Base-by-base conservation (phyloP, 2,888 invertebrate species). In the Lepetodrilus schrolli region DNA sequence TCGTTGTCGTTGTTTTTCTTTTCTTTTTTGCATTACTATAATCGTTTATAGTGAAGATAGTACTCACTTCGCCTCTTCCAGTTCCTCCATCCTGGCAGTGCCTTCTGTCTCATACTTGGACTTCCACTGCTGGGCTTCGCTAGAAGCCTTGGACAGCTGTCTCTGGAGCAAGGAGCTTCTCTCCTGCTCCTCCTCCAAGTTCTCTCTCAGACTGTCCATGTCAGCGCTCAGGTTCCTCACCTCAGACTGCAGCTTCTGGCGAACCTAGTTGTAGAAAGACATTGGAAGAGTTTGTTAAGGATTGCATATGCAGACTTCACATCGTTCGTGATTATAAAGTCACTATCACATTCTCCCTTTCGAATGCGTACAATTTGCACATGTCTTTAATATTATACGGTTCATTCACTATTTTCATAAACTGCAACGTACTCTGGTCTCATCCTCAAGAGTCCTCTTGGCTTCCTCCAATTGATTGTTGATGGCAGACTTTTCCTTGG, bases 141-240 rank as follows among this genome's bases (percentile, higher is more conserved):
- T 96, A 91, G 98, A 98, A 88, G 98, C 96, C 93, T 99, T 99
- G 94, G 97, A 96, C 91, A 99, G 94, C 92, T 99, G 99, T 91
- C 99, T 95, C 93, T 99, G 98, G 88, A 99, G 94, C 91, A 99
- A 99, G 91, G 97, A 96, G 93, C 98, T 98, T 92, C 96, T 96
- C 92, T 99, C 98, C 84, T 97, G 96, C 92, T 99, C 99, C 92
- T 99, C 99, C 91, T 99, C 99, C 85, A 99, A 95, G 92, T 98
- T 98, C 93, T 99, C 99, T 90, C 98, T 96, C 92, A 98, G 95
- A 93, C 96, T 96, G 93, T 99, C 99, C 92, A 99, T 93, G 92
- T 99, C 99, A 93, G 98, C 96, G 92, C 97, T 97, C 92, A 99
- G 93, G 93, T 98, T 99, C 92, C 99, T 97, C 95, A 97, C 96